Percentiles rank a stretch among this genome's conserved stretches.
Evolutionary conservation across 2,888 invertebrate genomes (phyloP).

Genomic region (Cantharis lateralis): DNA sequence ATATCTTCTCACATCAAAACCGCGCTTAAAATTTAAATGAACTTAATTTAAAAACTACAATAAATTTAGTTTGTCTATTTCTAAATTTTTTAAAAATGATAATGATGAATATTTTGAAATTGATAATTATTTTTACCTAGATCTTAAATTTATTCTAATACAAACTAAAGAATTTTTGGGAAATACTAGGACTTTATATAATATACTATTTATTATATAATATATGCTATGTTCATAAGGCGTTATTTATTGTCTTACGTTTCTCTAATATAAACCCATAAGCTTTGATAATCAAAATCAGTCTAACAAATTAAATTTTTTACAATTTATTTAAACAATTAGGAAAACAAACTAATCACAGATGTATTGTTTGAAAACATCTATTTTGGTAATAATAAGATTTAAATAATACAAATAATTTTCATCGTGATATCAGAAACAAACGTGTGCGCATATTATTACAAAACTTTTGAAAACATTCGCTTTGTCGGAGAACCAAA

Average conservation of each 20-base stretch:
- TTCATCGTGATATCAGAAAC: background rate
- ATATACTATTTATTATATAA: background rate
- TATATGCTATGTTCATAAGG: constrained; percentile 40
- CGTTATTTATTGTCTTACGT: constrained; percentile 51
- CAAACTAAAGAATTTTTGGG: background rate
- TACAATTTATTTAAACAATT: constrained; percentile 8
- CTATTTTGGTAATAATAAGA: background rate
- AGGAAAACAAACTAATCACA: constrained; percentile 11
- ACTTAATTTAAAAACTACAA: background rate
- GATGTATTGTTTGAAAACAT: constrained; percentile 9
- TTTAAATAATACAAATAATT: background rate
- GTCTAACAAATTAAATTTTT: background rate
- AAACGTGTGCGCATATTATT: background rate
- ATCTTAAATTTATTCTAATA: background rate
- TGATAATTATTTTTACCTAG: background rate
- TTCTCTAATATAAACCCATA: constrained; percentile 40
- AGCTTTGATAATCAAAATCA: background rate
- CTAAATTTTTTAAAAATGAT: background rate
- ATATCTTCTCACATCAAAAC: background rate
- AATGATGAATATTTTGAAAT: background rate
- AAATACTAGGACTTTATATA: background rate
- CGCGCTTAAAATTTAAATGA: background rate
- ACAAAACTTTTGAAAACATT: background rate
- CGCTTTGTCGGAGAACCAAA: background rate
- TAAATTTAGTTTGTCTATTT: background rate